Percentiles rank a stretch among this genome's conserved stretches.
phyloP scores from a whole-genome alignment of 1,140 invertebrate species.

The Anthonomus grandis region DNA sequence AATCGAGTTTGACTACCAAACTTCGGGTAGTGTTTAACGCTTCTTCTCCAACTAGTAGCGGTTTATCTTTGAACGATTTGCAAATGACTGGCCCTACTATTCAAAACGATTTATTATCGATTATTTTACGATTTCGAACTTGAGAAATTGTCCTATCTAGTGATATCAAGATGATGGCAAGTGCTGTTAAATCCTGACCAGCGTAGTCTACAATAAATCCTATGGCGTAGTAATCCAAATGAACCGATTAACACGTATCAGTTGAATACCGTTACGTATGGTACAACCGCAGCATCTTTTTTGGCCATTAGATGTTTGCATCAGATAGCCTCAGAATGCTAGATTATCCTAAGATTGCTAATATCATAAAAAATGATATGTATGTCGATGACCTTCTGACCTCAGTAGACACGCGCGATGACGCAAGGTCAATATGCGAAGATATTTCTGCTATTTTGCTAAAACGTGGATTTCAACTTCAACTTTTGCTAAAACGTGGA shows the following conservation, averaged over 20 bases:
- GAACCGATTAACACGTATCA: constrained; percentile 23
- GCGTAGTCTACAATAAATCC: constrained; percentile 41
- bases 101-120: constrained; percentile 44
- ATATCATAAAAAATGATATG: no score
- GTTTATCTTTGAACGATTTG: constrained; percentile 36
- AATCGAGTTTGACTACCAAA: constrained; percentile 1
- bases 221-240: constrained; percentile 39
- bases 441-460: constrained; percentile 9
- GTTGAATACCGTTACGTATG: no score
- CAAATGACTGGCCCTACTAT: constrained; percentile 36
- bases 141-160: constrained; percentile 35
- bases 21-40: constrained; percentile 46
- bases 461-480: constrained; percentile 35
- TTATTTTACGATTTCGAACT: constrained; percentile 49
- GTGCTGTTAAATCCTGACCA: no score
- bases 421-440: constrained; percentile 25
- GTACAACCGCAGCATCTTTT: constrained; percentile 35
- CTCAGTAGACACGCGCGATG: constrained; percentile 30
- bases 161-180: no score
- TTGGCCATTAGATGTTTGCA: constrained; percentile 34
- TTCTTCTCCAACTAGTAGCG: constrained; percentile 34
- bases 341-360: constrained; percentile 25
- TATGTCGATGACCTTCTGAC: constrained; percentile 47
- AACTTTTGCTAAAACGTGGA: constrained; percentile 26
- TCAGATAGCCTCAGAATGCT: constrained; percentile 28